Base-by-base conservation (phyloP, 2,113 vertebrate species). In the Arenaria interpres region DNA sequence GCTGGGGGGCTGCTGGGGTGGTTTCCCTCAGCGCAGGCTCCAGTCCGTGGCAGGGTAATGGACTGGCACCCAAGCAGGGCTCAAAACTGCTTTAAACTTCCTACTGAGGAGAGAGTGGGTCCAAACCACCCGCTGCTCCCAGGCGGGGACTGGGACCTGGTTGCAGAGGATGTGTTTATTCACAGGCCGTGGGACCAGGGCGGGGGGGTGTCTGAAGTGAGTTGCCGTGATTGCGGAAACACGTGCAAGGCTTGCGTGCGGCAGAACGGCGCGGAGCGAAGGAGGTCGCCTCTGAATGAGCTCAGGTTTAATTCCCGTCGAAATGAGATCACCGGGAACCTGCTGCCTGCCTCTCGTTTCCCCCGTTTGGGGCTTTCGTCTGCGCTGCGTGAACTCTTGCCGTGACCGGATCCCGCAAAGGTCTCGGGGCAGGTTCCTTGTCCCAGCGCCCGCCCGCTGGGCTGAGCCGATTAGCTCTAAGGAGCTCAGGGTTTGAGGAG, bases 1-100 rank as follows among this genome's bases (percentile, higher is more conserved):
- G 2, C 69, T n/a, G 2, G 37, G 12, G 46, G 54, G 7, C 72
- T 74, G 37, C 17, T 48, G 85, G 27, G 21, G 22, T 33, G 27
- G 20, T 53, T 53, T n/a, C 32, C 48, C 21, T 16, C 24, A 1
- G 30, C 9, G 1, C 5, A 53, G 39, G 2, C 25, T 32, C 28
- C 59, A 73, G 48, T 12, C 53, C 25, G 0, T 2, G 0, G 56
- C 27, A 0, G 0, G 7, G 33, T 4, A 1, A 14, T 3, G 45
- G 43, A 12, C 67, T 48, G 5, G 39, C 10, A 25, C 9, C 1
- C 39, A 7, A 20, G 13, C 39, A 35, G 68, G 51, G 21, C 64
- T 56, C 57, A 64, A 13, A 84, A 43, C 19, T 3, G 4, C 35
- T 35, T 17, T 4, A 14, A 25, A 19, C 24, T 59, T 25, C 24